A percentile compares a stretch with the other conserved stretches of the same genome.
Evolutionary conservation across 2,888 invertebrate genomes (phyloP).

Genomic region (Tanypteryx hageni): DNA sequence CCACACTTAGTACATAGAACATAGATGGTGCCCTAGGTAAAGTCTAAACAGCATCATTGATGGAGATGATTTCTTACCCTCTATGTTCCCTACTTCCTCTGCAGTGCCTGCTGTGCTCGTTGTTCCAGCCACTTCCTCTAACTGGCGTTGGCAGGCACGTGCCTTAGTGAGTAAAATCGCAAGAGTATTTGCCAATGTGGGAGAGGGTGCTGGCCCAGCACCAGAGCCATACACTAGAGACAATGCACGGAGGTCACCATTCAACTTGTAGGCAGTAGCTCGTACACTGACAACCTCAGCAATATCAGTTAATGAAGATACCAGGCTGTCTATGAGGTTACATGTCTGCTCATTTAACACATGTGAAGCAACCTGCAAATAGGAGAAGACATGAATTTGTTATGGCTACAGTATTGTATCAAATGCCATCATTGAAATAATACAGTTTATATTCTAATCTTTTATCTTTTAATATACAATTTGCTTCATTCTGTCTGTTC

Average conservation of each 20-base stretch:
- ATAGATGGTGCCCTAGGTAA: too few species aligned
- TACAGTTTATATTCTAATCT: too few species aligned
- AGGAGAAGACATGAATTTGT: background rate
- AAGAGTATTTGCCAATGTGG: conserved; percentile 67
- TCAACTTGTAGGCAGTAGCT: conserved; percentile 76
- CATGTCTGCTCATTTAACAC: conserved; percentile 80
- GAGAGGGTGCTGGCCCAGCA: conserved; percentile 73
- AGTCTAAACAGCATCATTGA: too few species aligned
- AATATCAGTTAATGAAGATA: conserved; percentile 79
- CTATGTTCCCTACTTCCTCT: background rate
- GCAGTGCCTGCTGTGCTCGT: background rate
- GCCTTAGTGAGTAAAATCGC: conserved; percentile 19
- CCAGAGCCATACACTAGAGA: conserved; percentile 78
- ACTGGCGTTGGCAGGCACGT: conserved; percentile 14
- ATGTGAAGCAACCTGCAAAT: conserved; percentile 78
- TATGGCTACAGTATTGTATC: too few species aligned
- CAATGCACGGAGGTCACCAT: conserved; percentile 79
- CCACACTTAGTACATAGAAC: too few species aligned
- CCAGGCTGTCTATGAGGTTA: conserved; percentile 79
- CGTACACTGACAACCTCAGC: conserved; percentile 76
- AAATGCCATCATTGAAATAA: too few species aligned
- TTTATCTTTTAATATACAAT: too few species aligned
- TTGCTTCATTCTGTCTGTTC: too few species aligned
- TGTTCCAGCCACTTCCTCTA: conserved; percentile 4
- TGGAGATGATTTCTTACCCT: background rate